Base-by-base conservation (phyloP, 2,888 invertebrate genomes). In the Branchellion lobata region DNA sequence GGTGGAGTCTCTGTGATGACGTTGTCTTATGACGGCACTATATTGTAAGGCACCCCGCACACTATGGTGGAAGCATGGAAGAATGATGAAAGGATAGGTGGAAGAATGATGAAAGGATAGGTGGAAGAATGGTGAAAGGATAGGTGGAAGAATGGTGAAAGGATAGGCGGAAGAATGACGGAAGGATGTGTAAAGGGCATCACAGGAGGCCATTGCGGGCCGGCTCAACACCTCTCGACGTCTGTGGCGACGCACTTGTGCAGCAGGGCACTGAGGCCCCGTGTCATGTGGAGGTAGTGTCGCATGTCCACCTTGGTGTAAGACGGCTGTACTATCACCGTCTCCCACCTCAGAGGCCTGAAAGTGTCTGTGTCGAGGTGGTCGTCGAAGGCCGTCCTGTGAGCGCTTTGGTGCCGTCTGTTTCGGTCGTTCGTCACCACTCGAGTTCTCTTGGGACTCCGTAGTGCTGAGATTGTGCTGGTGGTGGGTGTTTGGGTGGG, bases 341-440 rank as follows among this genome's bases (percentile, higher is more conserved):
- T 57, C 61, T 57, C 61, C 8, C 5, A 5, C 61, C 21, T 57
- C n/a, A 57, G n/a, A 8, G 61, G 61, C 21, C 61, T 5, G 21
- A 57, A 57, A 3, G 8, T n/a, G 21, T 57, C 61, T 40, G 40
- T 14, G 5, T 40, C 40, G 5, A 14, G 8, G 14, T 40, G 8
- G 14, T 5, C 40, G 14, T 5, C 40, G 14, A 14, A 8, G n/a
- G 24, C 24, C 11, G 61, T 5, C 3, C 3, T 3, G 3, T 5
- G 24, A 5, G 5, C 21, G 61, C 3, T 18, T 24, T 24, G 24
- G n/a, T 57, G 61, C 11, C 3, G 5, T 24, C 21, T 57, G 61
- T 57, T 57, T 8, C 61, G 21, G 61, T 57, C 61, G 61, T 57
- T 57, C n/a, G 61, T 57, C 3, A n/a, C n/a, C 61, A 57, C 61